Percentiles rank a stretch among this genome's conserved stretches.
Evolutionary conservation across 2,888 invertebrate species (phyloP).

Genomic region (Melinaea menophilus): DNA sequence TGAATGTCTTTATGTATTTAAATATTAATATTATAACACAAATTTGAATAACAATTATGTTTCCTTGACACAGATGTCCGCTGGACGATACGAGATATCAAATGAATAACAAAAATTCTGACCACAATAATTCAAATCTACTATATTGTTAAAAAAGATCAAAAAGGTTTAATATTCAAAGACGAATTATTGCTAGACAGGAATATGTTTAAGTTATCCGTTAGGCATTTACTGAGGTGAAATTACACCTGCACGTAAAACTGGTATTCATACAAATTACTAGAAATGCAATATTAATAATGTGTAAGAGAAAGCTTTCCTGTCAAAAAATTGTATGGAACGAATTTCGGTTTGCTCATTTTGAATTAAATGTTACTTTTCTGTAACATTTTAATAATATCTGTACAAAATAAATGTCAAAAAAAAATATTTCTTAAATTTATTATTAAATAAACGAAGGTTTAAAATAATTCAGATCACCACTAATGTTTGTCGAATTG

Average conservation of each 20-base stretch:
- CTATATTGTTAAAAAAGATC: too few species aligned
- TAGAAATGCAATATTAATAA: slow-evolving; percentile 19
- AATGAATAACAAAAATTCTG: neutral
- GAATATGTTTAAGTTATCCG: slow-evolving; percentile 10
- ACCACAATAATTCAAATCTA: too few species aligned
- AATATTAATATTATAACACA: slow-evolving; percentile 7
- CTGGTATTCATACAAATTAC: slow-evolving; percentile 14
- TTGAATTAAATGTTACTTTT: slow-evolving; percentile 2
- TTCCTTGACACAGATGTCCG: slow-evolving; percentile 18
- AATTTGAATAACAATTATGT: slow-evolving; percentile 12
- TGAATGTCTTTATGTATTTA: neutral
- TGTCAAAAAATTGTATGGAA: slow-evolving; percentile 18
- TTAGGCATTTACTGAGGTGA: slow-evolving; percentile 10
- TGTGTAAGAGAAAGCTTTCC: slow-evolving; percentile 18
- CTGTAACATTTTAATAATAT: neutral
- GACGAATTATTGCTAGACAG: neutral
- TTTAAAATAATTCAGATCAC: too few species aligned
- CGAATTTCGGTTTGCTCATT: slow-evolving; percentile 13
- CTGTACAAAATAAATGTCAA: too few species aligned
- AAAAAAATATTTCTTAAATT: too few species aligned
- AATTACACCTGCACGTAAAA: slow-evolving; percentile 17
- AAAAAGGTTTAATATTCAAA: too few species aligned
- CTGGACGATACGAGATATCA: slow-evolving; percentile 8
- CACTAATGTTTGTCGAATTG: too few species aligned
- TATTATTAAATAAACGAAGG: too few species aligned